Percentiles rank a stretch among this genome's conserved stretches.
These are phyloP conservation scores for Pristionchus pacificus DNA, from an alignment of 1,140 invertebrate genomes.

Conservation along the genomic window DNA sequence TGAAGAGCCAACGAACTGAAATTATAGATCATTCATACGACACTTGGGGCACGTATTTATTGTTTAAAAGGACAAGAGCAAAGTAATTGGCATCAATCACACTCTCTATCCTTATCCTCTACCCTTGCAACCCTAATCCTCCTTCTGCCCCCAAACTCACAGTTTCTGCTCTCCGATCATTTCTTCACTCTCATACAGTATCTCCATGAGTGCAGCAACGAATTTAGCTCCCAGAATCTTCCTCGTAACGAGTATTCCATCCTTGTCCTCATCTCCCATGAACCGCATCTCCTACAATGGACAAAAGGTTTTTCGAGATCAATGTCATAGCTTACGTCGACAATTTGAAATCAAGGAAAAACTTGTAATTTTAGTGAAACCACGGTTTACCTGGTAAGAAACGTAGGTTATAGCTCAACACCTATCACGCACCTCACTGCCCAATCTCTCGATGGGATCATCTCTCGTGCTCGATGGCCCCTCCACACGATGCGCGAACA, in stretches of 20 bases:
- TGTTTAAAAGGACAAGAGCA: too few species aligned
- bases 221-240: conserved; percentile 25
- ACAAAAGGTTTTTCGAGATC: background rate
- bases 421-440: conserved; percentile 1
- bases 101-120: too few species aligned
- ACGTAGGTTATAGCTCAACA: too few species aligned
- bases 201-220: conserved; percentile 18
- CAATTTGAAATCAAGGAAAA: background rate
- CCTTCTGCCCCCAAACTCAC: too few species aligned
- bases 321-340: background rate
- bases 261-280: conserved; percentile 22
- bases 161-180: conserved; percentile 17
- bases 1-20: conserved; percentile 26
- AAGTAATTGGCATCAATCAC: too few species aligned
- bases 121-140: too few species aligned
- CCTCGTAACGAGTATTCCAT: conserved; percentile 18
- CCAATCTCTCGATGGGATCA: background rate
- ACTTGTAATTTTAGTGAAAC: too few species aligned
- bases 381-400: too few species aligned
- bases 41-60: too few species aligned
- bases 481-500: background rate
- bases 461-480: background rate
- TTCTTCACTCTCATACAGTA: conserved; percentile 14
- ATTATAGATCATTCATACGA: background rate
- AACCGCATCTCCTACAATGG: conserved; percentile 11